Conservation (phyloP, 2,113 vertebrate species). For the Asarcornis scutulata region DNA sequence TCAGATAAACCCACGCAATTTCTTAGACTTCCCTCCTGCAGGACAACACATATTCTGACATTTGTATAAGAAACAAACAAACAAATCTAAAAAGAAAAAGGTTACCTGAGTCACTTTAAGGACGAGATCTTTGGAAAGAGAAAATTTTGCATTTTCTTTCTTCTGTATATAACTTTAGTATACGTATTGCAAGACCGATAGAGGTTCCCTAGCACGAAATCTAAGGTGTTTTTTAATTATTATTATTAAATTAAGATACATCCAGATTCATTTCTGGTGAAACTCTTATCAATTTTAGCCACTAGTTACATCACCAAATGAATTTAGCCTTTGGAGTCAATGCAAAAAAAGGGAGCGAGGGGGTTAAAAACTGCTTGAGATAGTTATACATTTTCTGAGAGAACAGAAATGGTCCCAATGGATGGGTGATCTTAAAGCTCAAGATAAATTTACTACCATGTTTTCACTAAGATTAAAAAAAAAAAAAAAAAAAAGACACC, state of each 20-base stretch:
- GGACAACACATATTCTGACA: neutral
- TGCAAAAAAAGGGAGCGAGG: neutral
- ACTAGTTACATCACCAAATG: neutral
- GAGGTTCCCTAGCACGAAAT: neutral
- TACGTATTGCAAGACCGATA: neutral
- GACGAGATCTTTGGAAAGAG: neutral
- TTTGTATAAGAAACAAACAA: neutral
- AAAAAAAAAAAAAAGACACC: neutral
- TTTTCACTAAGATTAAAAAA: neutral
- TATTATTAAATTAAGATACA: neutral
- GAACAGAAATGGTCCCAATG: neutral
- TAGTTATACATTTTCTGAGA: neutral
- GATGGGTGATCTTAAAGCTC: neutral
- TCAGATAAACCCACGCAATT: neutral
- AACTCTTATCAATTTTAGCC: neutral
- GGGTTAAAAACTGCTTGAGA: neutral
- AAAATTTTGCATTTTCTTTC: neutral
- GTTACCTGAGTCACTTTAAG: neutral
- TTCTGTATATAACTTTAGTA: neutral
- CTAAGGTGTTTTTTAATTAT: neutral
- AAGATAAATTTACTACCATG: neutral
- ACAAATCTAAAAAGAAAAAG: neutral
- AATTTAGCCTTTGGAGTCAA: neutral
- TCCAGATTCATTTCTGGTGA: neutral
- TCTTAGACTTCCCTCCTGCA: neutral